Conservation (phyloP, 2,113 vertebrate species). For the Tenebrosternarchus preto region DNA sequence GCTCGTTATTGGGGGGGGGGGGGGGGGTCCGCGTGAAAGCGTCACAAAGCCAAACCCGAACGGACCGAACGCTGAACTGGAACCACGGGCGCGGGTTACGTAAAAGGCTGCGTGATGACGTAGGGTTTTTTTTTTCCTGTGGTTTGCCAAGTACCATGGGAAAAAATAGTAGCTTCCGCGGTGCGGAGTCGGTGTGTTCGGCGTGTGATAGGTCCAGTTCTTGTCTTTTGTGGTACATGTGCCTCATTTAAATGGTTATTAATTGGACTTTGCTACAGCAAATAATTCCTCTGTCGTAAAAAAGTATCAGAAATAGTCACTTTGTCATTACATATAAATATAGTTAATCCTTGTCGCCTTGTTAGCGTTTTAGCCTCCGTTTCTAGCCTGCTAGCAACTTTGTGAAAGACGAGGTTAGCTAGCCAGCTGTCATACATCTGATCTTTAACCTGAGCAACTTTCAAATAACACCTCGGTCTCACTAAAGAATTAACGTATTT, state of each 20-base stretch:
- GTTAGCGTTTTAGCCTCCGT: neutral
- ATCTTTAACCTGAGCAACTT: neutral
- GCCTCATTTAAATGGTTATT: neutral
- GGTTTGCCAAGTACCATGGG: neutral
- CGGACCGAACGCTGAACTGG: too few species aligned
- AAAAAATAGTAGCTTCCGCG: slow-evolving; percentile 22
- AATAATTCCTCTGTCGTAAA: neutral
- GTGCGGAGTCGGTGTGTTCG: neutral
- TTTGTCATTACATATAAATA: neutral
- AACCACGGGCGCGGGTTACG: too few species aligned
- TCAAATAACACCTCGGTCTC: neutral
- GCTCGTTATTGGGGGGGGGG: too few species aligned
- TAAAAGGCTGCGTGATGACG: slow-evolving; percentile 33
- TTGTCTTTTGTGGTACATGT: neutral
- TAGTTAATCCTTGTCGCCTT: neutral
- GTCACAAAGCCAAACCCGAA: too few species aligned
- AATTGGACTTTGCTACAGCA: too few species aligned
- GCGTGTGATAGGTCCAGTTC: neutral
- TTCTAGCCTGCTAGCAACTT: neutral
- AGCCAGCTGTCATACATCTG: neutral
- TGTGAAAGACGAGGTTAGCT: neutral
- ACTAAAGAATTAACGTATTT: too few species aligned
- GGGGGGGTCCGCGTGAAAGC: too few species aligned
- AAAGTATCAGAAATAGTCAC: neutral
- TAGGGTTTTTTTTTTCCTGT: slow-evolving; percentile 33